A percentile compares a stretch with the other conserved stretches of the same genome.
Conservation (phyloP, 2,113 vertebrate genomes). For the Diadophis punctatus region DNA sequence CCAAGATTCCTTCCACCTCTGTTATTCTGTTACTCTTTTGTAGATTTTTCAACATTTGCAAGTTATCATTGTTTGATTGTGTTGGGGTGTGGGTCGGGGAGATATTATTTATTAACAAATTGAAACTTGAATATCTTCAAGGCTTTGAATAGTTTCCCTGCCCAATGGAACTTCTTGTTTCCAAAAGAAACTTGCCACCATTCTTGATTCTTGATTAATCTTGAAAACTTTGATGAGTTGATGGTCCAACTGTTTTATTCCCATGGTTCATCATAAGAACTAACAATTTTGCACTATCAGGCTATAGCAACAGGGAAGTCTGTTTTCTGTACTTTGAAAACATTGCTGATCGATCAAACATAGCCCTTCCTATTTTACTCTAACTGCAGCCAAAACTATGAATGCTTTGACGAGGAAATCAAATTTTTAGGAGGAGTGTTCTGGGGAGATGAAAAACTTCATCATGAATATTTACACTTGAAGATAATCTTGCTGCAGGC, state of each 20-base stretch:
- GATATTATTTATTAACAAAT: not conserved
- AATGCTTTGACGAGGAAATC: conserved; percentile 5
- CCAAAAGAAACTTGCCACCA: not conserved
- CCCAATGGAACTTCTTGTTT: too few species aligned
- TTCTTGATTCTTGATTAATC: too few species aligned
- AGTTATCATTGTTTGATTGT: not conserved
- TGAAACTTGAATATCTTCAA: not conserved
- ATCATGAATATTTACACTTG: conserved; percentile 27
- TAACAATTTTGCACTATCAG: not conserved
- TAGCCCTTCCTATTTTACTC: not conserved
- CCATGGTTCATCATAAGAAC: too few species aligned
- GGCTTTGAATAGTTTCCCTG: not conserved
- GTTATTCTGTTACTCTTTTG: not conserved
- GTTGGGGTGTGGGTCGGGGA: too few species aligned
- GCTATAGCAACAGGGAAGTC: not conserved
- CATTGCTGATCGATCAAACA: not conserved
- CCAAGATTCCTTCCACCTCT: too few species aligned
- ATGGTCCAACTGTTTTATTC: not conserved
- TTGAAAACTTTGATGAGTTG: not conserved
- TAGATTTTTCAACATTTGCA: not conserved
- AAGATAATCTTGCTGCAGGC: not conserved
- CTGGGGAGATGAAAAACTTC: not conserved
- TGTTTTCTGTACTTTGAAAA: not conserved
- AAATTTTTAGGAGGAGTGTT: not conserved
- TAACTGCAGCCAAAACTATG: not conserved